phyloP scores from a whole-genome alignment of 2,113 vertebrate genomes.

The Sinocyclocheilus anshuiensis region DNA sequence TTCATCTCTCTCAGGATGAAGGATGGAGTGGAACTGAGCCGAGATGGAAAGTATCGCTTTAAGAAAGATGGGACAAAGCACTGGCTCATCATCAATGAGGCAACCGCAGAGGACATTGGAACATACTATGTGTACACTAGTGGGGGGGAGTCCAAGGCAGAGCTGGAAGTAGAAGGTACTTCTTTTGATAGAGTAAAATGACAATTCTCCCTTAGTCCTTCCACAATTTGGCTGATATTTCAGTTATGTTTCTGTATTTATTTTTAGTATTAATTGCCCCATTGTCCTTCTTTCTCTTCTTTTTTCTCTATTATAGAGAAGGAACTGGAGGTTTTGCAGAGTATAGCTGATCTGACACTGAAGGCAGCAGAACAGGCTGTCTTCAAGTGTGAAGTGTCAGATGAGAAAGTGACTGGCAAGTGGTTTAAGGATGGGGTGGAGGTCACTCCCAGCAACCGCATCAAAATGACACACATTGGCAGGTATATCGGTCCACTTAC shows the following conservation, averaged over 20 bases:
- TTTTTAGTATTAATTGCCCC: background rate
- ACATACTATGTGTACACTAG: conserved; percentile 82
- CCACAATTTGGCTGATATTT: background rate
- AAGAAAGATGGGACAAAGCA: conserved; percentile 91
- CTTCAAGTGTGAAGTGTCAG: conserved; percentile 81
- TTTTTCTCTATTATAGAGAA: conserved; percentile 75
- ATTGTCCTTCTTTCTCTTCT: background rate
- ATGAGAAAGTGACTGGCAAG: conserved; percentile 80
- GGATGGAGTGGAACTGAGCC: conserved; percentile 85
- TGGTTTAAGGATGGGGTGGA: conserved; percentile 81
- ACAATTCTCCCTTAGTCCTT: background rate
- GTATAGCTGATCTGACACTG: conserved; percentile 80
- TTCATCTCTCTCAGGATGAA: conserved; percentile 80
- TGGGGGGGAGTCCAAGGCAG: conserved; percentile 85
- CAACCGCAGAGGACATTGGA: conserved; percentile 79
- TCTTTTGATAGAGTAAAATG: background rate
- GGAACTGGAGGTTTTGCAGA: conserved; percentile 85
- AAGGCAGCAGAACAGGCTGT: conserved; percentile 80
- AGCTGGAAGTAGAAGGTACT: conserved; percentile 87
- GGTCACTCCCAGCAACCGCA: conserved; percentile 73
- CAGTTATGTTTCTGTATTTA: background rate
- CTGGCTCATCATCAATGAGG: conserved; percentile 85
- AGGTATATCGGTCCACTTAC: conserved; percentile 64
- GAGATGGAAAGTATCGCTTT: conserved; percentile 88
- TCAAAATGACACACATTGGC: conserved; percentile 75